These are phyloP conservation scores for Spilosoma lubricipeda DNA, from an alignment of 2,888 invertebrate species.

Conservation along the genomic window DNA sequence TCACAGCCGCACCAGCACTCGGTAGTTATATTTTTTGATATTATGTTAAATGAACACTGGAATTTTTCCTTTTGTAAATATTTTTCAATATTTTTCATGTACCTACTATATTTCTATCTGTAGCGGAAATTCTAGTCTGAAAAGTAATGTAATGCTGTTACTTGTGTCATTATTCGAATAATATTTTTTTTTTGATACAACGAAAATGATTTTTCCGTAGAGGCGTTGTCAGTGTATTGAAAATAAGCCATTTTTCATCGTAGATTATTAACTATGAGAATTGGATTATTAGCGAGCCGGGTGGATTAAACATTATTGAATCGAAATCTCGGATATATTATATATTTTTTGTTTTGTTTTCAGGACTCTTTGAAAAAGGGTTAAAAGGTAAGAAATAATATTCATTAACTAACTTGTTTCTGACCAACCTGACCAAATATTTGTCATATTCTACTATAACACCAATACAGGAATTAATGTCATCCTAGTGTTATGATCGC, in stretches of 20 bases:
- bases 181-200: not conserved
- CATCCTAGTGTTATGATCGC: no score
- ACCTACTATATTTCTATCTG: no score
- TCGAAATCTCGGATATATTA: not conserved
- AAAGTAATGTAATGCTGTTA: no score
- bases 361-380: not conserved
- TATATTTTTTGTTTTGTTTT: not conserved
- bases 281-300: not conserved
- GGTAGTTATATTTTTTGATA: not conserved
- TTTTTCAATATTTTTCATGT: no score
- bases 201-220: not conserved
- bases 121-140: no score
- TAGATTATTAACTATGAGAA: not conserved
- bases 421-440: not conserved
- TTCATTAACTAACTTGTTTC: not conserved
- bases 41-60: not conserved
- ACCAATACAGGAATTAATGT: no score
- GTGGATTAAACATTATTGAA: not conserved
- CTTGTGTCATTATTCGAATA: not conserved
- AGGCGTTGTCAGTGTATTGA: not conserved
- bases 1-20: not conserved
- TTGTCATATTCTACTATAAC: no score
- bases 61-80: no score
- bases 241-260: not conserved
- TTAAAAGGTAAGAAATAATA: not conserved